phyloP scores from a whole-genome alignment of 2,113 vertebrate species.

The Siniperca chuatsi region DNA sequence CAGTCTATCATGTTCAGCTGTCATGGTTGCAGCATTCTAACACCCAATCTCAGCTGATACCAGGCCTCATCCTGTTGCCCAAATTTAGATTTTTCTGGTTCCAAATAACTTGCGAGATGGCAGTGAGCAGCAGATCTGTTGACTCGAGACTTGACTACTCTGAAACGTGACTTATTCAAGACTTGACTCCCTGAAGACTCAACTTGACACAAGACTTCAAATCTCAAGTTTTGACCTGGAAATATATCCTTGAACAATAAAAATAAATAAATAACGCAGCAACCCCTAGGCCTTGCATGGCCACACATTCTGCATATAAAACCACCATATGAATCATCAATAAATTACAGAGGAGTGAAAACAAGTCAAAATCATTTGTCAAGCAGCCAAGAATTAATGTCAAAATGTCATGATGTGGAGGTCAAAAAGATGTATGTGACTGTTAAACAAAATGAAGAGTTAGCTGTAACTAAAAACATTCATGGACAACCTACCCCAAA shows the following conservation, averaged over 20 bases:
- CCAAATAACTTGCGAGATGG: not conserved
- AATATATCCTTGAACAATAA: not conserved
- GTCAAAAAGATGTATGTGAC: not conserved
- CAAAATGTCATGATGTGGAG: not conserved
- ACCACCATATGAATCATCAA: not conserved
- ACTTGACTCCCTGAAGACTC: not conserved
- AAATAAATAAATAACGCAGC: not conserved
- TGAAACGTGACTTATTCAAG: not conserved
- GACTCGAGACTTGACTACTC: not conserved
- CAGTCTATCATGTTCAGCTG: not conserved
- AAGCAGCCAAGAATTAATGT: not conserved
- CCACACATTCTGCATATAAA: too few relatives aligned
- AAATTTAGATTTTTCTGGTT: not conserved
- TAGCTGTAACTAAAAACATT: not conserved
- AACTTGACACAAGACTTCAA: not conserved
- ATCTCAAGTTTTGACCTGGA: not conserved
- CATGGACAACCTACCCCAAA: not conserved
- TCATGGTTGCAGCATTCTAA: not conserved
- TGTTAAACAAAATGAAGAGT: not conserved
- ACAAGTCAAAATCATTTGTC: not conserved
- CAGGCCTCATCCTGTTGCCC: too few relatives aligned
- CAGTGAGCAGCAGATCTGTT: not conserved
- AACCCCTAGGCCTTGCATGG: not conserved
- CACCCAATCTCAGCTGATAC: not conserved
- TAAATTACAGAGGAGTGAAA: not conserved